Percentiles rank a stretch among this genome's conserved stretches.
phyloP scores from a whole-genome alignment of 2,797 vertebrate genomes.

The Malurus leucopterus region DNA sequence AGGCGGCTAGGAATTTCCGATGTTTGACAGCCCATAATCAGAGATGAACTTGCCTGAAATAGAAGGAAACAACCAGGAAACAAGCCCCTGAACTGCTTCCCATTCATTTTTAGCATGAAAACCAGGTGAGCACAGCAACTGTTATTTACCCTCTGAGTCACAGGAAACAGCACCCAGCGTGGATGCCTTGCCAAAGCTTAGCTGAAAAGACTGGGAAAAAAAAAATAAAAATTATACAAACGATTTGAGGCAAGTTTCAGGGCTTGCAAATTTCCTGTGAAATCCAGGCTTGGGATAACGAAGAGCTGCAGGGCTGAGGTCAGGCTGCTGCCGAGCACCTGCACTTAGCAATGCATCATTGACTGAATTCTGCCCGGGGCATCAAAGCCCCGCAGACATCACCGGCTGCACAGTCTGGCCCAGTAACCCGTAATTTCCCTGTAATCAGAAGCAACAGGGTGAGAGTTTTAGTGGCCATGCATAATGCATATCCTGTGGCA shows the following conservation, averaged over 20 bases:
- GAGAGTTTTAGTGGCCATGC: background rate
- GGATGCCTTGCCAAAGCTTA: background rate
- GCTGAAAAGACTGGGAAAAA: background rate
- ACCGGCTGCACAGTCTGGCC: background rate
- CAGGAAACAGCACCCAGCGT: background rate
- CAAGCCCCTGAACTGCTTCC: background rate
- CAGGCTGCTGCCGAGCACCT: background rate
- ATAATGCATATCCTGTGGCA: constrained; percentile 2
- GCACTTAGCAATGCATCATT: background rate
- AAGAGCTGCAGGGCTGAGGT: background rate
- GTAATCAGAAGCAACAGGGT: constrained; percentile 9
- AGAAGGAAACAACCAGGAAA: background rate
- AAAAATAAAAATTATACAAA: background rate
- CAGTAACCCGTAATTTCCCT: background rate
- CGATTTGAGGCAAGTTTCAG: background rate
- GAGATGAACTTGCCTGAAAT: background rate
- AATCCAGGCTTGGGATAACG: background rate
- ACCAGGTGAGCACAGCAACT: constrained; percentile 23
- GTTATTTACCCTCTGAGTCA: constrained; percentile 34
- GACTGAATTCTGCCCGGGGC: background rate
- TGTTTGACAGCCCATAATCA: constrained; percentile 17
- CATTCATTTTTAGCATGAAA: background rate
- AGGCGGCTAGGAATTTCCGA: background rate
- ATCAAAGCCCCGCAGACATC: background rate
- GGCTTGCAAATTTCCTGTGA: background rate